phyloP scores from a whole-genome alignment of 2,888 invertebrate genomes.

The Pocota personata region DNA sequence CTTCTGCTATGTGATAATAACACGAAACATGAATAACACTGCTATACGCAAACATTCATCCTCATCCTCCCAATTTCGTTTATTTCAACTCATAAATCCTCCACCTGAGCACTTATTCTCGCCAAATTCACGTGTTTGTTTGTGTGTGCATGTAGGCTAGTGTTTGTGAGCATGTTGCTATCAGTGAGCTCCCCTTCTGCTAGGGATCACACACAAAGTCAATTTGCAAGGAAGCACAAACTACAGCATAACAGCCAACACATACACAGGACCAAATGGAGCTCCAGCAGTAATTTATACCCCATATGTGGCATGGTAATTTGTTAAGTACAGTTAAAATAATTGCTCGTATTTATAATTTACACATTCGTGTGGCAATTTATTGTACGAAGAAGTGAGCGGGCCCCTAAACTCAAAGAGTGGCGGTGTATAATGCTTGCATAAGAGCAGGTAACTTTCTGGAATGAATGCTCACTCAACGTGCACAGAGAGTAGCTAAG shows the following conservation, averaged over 20 bases:
- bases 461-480: slow-evolving; percentile 44
- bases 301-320: slow-evolving; percentile 83
- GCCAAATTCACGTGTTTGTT: slow-evolving; percentile 35
- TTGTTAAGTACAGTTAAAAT: slow-evolving; percentile 84
- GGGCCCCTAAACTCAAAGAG: slow-evolving; percentile 29
- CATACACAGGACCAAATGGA: slow-evolving; percentile 47
- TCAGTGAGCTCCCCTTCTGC: background rate
- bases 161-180: slow-evolving; percentile 2
- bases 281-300: slow-evolving; percentile 75
- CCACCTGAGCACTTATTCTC: slow-evolving; percentile 62
- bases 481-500: background rate
- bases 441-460: slow-evolving; percentile 33
- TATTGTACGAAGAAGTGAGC: slow-evolving; percentile 79
- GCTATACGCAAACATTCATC: slow-evolving; percentile 48
- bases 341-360: slow-evolving; percentile 83
- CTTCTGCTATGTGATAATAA: slow-evolving; percentile 22
- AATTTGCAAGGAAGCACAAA: slow-evolving; percentile 48
- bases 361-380: slow-evolving; percentile 82
- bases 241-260: slow-evolving; percentile 42
- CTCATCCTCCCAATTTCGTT: slow-evolving; percentile 54
- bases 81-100: slow-evolving; percentile 59
- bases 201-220: slow-evolving; percentile 31
- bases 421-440: slow-evolving; percentile 6
- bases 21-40: slow-evolving; percentile 49
- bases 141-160: background rate